phyloP scores from a whole-genome alignment of 2,797 vertebrate genomes.

The Peromyscus attwateri region DNA sequence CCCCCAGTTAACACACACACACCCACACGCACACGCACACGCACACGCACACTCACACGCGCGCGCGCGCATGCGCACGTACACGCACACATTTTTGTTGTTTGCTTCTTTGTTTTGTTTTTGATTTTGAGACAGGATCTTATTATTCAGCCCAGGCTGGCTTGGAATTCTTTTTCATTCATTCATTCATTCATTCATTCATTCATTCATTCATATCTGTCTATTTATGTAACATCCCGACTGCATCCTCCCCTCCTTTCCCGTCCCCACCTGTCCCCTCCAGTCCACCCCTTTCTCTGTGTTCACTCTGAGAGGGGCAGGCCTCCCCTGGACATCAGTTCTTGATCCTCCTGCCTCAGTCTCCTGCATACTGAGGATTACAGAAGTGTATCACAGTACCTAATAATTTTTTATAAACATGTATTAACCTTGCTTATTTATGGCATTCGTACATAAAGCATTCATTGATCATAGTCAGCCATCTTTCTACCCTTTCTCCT shows the following conservation, averaged over 20 bases:
- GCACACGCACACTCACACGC: background rate
- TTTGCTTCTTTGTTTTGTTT: background rate
- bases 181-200: no score
- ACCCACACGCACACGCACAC: background rate
- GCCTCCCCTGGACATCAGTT: background rate
- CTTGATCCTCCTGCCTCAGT: background rate
- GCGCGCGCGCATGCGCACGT: no score
- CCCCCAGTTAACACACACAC: background rate
- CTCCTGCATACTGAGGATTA: background rate
- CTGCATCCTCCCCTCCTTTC: background rate
- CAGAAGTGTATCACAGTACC: no score
- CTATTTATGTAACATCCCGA: background rate
- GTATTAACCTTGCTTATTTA: background rate
- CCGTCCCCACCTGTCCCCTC: background rate
- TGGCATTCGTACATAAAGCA: background rate
- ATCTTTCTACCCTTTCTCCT: background rate
- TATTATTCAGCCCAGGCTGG: background rate
- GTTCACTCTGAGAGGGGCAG: background rate
- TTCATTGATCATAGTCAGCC: background rate
- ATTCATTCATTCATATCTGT: background rate
- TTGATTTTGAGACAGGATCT: background rate
- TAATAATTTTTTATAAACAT: background rate
- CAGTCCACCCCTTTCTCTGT: background rate
- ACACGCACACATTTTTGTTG: background rate
- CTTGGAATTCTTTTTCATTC: background rate